Base-by-base conservation (phyloP, 1,140 invertebrate species). In the Drosophila elegans region DNA sequence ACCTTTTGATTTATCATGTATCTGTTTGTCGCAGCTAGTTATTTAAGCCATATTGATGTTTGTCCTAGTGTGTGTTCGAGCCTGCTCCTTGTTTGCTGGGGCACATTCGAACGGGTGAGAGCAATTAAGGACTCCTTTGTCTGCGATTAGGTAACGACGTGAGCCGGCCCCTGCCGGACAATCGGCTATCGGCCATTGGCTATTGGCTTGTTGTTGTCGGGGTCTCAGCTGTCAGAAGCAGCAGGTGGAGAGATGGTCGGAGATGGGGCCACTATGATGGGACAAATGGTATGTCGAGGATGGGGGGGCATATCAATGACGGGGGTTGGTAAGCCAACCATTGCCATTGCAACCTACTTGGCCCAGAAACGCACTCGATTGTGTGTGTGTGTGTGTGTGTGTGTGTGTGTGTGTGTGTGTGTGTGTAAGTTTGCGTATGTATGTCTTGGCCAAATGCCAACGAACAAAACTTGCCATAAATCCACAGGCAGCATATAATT, bases 391-490 rank as follows among this genome's bases (percentile, higher is more conserved):
- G 36, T 56, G 52, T 45, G 38, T 44, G 41, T 45, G 44, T 53
- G 63, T 32, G 29, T 6, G 29, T 32, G 29, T 32, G 29, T 6
- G 29, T 32, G 7, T 56, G 54, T 53, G 39, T 45, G 44, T 21
- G 16, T 21, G 16, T 21, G 16, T 21, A 21, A 21, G 16, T 21
- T 21, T 21, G 16, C 16, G 16, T 21, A 1, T 21, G 16, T 21
- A 21, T 21, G 16, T 49, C 51, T 76, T 88, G 83, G 83, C 79
- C 56, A 57, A 74, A 86, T 83, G 83, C 83, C 84, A 89, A 67
- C 83, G 78, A 56, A 89, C 84, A 83, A 82, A 86, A 83, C 80
- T 83, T 77, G 83, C 72, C 84, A 86, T 86, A 88, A 86, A 86
- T 86, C 67, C 76, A 88, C 60, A 73, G 84, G 79, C 79, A 77